phyloP scores from a whole-genome alignment of 2,888 invertebrate genomes.

The Imbricaverruca yamaguchii region DNA sequence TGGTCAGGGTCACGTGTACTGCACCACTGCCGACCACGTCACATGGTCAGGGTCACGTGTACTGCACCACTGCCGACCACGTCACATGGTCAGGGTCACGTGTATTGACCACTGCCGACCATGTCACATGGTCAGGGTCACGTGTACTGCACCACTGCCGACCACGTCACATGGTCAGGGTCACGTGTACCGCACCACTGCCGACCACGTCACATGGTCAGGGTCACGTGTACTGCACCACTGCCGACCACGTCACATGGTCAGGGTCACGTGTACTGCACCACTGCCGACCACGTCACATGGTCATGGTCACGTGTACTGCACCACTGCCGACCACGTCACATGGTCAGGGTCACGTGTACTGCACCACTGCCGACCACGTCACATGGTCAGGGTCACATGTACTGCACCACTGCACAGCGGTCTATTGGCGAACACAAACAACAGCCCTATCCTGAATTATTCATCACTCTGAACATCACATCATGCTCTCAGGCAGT shows the following conservation, averaged over 20 bases:
- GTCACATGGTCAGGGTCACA: too few species aligned
- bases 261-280: constrained; percentile 33
- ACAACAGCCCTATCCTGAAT: too few species aligned
- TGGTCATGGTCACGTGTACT: constrained; percentile 27
- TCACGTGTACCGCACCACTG: constrained; percentile 42
- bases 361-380: constrained; percentile 45
- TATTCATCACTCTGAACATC: too few species aligned
- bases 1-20: constrained; percentile 27
- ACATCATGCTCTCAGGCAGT: too few species aligned
- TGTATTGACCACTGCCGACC: constrained; percentile 44
- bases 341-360: too few species aligned
- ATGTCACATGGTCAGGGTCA: too few species aligned
- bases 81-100: too few species aligned
- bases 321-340: constrained; percentile 45
- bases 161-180: too few species aligned
- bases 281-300: constrained; percentile 44
- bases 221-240: constrained; percentile 39
- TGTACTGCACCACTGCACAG: too few species aligned
- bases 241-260: constrained; percentile 40
- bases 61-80: constrained; percentile 45
- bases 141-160: constrained; percentile 45
- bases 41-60: too few species aligned
- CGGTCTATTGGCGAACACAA: too few species aligned
- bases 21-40: constrained; percentile 45
- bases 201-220: constrained; percentile 36